These are phyloP conservation scores for Ptiloglossa arizonensis DNA, from an alignment of 1,140 invertebrate species.

Conservation along the genomic window DNA sequence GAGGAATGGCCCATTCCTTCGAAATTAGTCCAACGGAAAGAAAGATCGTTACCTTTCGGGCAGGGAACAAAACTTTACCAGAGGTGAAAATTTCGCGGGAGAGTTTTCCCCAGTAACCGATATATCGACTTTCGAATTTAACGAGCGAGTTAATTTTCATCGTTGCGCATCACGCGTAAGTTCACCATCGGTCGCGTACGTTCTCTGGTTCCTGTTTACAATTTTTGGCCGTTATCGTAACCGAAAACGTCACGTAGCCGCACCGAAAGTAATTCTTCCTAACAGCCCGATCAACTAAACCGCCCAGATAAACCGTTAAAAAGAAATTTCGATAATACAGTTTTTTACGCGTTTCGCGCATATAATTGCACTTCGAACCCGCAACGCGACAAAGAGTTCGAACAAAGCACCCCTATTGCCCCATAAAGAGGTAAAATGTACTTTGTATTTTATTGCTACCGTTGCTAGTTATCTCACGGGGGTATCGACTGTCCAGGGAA, in stretches of 20 bases:
- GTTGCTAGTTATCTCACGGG: conserved; percentile 25
- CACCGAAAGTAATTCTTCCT: conserved; percentile 12
- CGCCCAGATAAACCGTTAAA: conserved; percentile 17
- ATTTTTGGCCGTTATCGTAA: conserved; percentile 25
- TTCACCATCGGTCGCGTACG: too few relatives aligned
- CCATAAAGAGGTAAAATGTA: conserved; percentile 20
- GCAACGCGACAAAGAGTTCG: not conserved
- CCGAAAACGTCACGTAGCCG: conserved; percentile 40
- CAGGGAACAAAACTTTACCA: conserved; percentile 20
- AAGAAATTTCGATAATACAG: conserved; percentile 11
- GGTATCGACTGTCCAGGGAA: not conserved
- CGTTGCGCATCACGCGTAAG: too few relatives aligned
- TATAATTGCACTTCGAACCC: conserved; percentile 27
- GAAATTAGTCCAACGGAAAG: conserved; percentile 55
- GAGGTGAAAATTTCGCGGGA: too few relatives aligned
- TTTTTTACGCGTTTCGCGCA: conserved; percentile 1
- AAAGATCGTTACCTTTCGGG: conserved; percentile 5
- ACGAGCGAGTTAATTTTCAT: too few relatives aligned
- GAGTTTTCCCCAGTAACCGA: too few relatives aligned
- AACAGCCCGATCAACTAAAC: conserved; percentile 12
- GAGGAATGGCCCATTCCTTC: conserved; percentile 21
- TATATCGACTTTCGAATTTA: too few relatives aligned
- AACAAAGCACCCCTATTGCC: not conserved
- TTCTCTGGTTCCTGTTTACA: too few relatives aligned
- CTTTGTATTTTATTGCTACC: conserved; percentile 38